phyloP scores from a whole-genome alignment of 2,888 invertebrate genomes.

The Lasioglossum pauxillum region DNA sequence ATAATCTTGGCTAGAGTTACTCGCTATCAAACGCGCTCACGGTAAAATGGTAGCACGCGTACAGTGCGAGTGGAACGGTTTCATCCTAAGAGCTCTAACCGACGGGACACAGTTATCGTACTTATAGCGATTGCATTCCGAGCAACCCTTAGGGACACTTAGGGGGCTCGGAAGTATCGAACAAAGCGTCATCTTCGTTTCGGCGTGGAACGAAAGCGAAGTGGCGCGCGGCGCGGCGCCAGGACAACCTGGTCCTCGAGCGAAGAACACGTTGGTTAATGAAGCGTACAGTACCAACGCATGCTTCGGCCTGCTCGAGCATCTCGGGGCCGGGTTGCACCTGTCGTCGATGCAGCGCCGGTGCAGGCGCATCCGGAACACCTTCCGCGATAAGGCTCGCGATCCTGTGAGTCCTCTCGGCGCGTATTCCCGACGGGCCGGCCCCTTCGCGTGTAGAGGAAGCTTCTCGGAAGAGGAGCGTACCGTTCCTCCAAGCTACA shows the following conservation, averaged over 20 bases:
- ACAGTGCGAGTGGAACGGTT: not conserved
- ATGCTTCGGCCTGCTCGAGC: conserved; percentile 43
- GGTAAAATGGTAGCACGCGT: conserved; percentile 4
- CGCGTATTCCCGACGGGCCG: conserved; percentile 21
- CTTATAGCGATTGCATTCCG: conserved; percentile 38
- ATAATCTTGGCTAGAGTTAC: conserved; percentile 4
- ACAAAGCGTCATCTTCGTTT: conserved; percentile 45
- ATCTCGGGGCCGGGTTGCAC: conserved; percentile 56
- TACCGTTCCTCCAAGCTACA: conserved; percentile 55
- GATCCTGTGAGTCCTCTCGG: conserved; percentile 46
- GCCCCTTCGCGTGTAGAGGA: conserved; percentile 44
- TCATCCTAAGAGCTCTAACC: conserved; percentile 16
- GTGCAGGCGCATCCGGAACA: conserved; percentile 66
- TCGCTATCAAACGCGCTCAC: not conserved
- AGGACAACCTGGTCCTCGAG: conserved; percentile 39
- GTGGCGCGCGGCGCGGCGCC: conserved; percentile 19
- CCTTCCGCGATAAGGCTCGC: conserved; percentile 73
- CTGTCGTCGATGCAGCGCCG: conserved; percentile 58
- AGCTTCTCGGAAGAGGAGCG: conserved; percentile 72
- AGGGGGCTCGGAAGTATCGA: conserved; percentile 1
- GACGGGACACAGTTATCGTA: conserved; percentile 13
- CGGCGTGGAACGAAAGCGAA: not conserved
- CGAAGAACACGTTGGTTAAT: conserved; percentile 70
- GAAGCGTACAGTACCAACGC: conserved; percentile 68
- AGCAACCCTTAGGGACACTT: conserved; percentile 12